Percentiles rank a stretch among this genome's conserved stretches.
Conservation (phyloP, 1,140 invertebrate species). For the Samia ricini region DNA sequence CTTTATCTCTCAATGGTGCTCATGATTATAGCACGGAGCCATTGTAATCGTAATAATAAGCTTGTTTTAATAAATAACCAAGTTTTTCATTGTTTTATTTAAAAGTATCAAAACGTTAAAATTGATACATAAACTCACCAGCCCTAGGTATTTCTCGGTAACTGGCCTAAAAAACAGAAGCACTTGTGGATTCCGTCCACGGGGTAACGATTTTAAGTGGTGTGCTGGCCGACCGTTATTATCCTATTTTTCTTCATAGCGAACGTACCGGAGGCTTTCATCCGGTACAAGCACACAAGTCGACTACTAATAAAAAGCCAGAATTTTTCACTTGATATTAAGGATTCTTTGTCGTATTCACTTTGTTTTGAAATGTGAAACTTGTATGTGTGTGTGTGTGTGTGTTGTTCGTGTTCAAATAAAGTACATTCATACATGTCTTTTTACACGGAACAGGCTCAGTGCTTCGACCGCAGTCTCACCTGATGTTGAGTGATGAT, state of each 20-base stretch:
- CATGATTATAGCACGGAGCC: no score
- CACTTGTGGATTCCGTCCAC: constrained; percentile 6
- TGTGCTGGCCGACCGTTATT: background rate
- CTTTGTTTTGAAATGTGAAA: background rate
- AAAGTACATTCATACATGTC: no score
- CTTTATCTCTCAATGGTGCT: no score
- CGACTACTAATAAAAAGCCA: background rate
- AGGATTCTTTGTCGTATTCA: background rate
- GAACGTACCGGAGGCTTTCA: background rate
- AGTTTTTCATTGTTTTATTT: no score
- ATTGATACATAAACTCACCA: background rate
- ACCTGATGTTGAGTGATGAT: no score
- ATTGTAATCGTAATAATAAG: no score
- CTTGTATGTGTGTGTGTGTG: background rate
- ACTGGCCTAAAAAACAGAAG: constrained; percentile 2
- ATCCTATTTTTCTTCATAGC: constrained; percentile 5
- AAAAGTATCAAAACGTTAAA: no score
- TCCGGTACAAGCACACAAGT: background rate
- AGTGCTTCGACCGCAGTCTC: no score
- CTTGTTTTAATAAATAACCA: no score
- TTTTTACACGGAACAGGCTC: no score
- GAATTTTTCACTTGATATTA: background rate
- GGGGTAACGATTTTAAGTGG: constrained; percentile 8
- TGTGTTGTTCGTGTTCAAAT: no score
- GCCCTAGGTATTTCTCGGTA: background rate